Evolutionary conservation across 1,140 invertebrate species (phyloP), one percentile per base, ranked within the genome.

Genomic region (Aphelenchoides fujianensis): DNA sequence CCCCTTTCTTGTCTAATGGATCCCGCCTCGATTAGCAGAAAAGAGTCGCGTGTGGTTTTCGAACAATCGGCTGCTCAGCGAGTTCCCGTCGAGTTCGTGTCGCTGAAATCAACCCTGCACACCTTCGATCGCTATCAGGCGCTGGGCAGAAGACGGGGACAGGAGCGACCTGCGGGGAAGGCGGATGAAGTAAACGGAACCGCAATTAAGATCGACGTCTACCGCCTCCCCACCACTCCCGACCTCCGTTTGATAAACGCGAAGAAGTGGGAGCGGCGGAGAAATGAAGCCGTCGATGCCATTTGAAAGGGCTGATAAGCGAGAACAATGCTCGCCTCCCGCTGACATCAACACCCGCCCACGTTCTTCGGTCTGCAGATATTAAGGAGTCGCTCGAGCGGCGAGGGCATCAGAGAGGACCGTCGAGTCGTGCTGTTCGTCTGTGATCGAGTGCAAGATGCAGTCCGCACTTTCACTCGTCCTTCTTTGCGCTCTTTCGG

Each of bases 21-120:
- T n/a, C n/a, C n/a, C n/a, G n/a, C n/a, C n/a, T n/a, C n/a, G n/a
- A n/a, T n/a, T n/a, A n/a, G n/a, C n/a, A n/a, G n/a, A n/a, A n/a
- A n/a, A n/a, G n/a, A n/a, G n/a, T n/a, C n/a, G n/a, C n/a, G n/a
- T n/a, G n/a, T n/a, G n/a, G n/a, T n/a, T n/a, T n/a, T n/a, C n/a
- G n/a, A n/a, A n/a, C n/a, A n/a, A n/a, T n/a, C n/a, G n/a, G n/a
- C n/a, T n/a, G n/a, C n/a, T n/a, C n/a, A n/a, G n/a, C n/a, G n/a
- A n/a, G n/a, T n/a, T n/a, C n/a, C n/a, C n/a, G n/a, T n/a, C n/a
- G 41, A 48, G 41, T 48, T 48, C 23, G 41, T 48, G 41, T 48
- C 12, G 23, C 23, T 12, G 23, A 48, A 48, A 48, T 48, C 12
- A 48, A 48, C 41, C 12, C 23, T n/a, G n/a, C n/a, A n/a, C n/a